Percentiles rank a stretch among this genome's conserved stretches.
These are phyloP conservation scores for Chelon labrosus DNA, from an alignment of 2,797 vertebrate species.

Conservation along the genomic window DNA sequence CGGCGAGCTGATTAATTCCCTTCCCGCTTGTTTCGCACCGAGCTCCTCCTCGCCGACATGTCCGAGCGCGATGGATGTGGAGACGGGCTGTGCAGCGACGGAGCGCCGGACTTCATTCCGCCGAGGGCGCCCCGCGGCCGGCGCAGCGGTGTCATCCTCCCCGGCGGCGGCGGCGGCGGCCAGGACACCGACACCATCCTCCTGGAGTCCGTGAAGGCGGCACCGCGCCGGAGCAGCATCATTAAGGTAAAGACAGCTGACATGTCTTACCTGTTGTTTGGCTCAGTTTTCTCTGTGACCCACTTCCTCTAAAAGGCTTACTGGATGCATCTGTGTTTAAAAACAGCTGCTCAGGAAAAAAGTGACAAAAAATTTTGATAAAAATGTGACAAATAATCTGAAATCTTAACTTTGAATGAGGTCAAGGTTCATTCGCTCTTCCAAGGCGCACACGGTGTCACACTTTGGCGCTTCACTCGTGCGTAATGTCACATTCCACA, in stretches of 20 bases:
- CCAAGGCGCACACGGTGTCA: neutral
- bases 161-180: slow-evolving; percentile 69
- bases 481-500: slow-evolving; percentile 34
- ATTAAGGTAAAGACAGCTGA: slow-evolving; percentile 80
- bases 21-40: slow-evolving; percentile 20
- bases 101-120: slow-evolving; percentile 77
- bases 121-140: slow-evolving; percentile 79
- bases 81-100: slow-evolving; percentile 79
- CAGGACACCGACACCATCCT: slow-evolving; percentile 80
- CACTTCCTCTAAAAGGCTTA: neutral
- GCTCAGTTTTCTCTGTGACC: neutral
- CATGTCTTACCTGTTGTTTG: neutral
- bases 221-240: slow-evolving; percentile 87
- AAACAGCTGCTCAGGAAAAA: slow-evolving; percentile 2
- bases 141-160: slow-evolving; percentile 82
- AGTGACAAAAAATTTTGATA: neutral
- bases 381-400: neutral
- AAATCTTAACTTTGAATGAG: neutral
- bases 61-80: slow-evolving; percentile 80
- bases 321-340: neutral
- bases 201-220: slow-evolving; percentile 82
- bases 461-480: slow-evolving; percentile 13
- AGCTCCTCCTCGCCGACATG: slow-evolving; percentile 63
- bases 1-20: slow-evolving; percentile 44
- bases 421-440: neutral